Percentiles rank a stretch among this genome's conserved stretches.
Conservation (phyloP, 2,888 invertebrate species). For the Deilephila porcellus region DNA sequence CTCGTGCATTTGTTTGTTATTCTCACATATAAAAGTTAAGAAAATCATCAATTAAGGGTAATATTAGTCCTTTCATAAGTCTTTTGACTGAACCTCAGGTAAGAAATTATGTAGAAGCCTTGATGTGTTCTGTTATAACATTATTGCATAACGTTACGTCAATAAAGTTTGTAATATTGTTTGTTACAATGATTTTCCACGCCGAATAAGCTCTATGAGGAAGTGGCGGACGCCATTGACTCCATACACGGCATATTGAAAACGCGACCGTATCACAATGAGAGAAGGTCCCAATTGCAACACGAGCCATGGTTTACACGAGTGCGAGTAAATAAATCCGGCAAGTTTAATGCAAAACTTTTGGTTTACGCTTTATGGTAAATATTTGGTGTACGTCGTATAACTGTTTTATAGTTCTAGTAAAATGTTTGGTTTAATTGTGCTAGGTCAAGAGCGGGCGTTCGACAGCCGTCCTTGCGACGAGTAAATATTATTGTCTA, state of each 20-base stretch:
- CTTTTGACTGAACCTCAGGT: no score
- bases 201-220: conserved; percentile 54
- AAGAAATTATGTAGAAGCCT: no score
- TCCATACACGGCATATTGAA: conserved; percentile 35
- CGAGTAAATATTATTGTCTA: conserved; percentile 84
- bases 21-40: no score
- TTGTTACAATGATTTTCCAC: conserved; percentile 55
- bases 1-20: no score
- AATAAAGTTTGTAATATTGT: conserved; percentile 37
- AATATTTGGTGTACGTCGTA: conserved; percentile 84
- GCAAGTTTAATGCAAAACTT: conserved; percentile 83
- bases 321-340: conserved; percentile 78
- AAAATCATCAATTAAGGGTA: no score
- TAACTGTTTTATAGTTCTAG: conserved; percentile 84
- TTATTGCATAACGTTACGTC: not conserved
- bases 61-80: no score
- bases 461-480: conserved; percentile 84
- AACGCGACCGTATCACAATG: conserved; percentile 42
- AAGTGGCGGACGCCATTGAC: conserved; percentile 54
- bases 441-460: conserved; percentile 83
- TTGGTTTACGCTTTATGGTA: conserved; percentile 85
- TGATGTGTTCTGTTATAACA: no score
- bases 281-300: conserved; percentile 55
- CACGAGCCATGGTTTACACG: conserved; percentile 59
- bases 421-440: conserved; percentile 84